Evolutionary conservation across 2,113 vertebrate genomes (phyloP), one percentile per base, ranked within the genome.

Genomic region (Madoqua kirkii): DNA sequence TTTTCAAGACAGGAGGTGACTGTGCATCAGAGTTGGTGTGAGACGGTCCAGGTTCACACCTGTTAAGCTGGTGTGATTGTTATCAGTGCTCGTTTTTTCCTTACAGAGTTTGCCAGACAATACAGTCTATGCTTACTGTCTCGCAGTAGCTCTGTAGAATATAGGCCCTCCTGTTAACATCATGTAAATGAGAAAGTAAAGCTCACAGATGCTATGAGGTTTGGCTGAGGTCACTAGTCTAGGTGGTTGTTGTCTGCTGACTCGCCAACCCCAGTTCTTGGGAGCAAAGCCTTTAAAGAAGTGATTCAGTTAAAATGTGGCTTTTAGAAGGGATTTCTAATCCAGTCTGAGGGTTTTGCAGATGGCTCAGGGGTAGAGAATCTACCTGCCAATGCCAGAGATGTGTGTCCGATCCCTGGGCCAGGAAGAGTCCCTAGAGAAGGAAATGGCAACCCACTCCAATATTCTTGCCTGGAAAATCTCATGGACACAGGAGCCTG

Each of bases 1-100:
- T 23, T 50, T 52, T 89, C 40, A 10, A 43, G 17, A 67, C 2
- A 2, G 50, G n/a, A 60, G 57, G 48, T 31, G 36, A 23, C 33
- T 11, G 9, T 12, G 1, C 64, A 7, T 71, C n/a, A 55, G 52
- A 5, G 4, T 93, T 87, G 74, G 36, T 29, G 11, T 23, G 29
- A 40, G 23, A 19, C 12, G 1, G 9, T 62, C 19, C 7, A 4
- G 0, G 4, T 19, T 31, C 50, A 16, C 1, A 48, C n/a, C 10
- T 62, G 9, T n/a, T 60, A 36, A n/a, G 8, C 14, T 45, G 12
- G 40, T 33, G 4, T 57, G 2, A 25, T 89, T 76, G 1, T 87
- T 86, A 3, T 3, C 54, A 7, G 6, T 57, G 43, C 14, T 33
- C 11, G 5, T 59, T 84, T 43, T n/a, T 59, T 27, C 21, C 74